Percentiles rank a stretch among this genome's conserved stretches.
Conservation (phyloP, 64 coral and sea anemone genomes). For the Montipora capricornis region DNA sequence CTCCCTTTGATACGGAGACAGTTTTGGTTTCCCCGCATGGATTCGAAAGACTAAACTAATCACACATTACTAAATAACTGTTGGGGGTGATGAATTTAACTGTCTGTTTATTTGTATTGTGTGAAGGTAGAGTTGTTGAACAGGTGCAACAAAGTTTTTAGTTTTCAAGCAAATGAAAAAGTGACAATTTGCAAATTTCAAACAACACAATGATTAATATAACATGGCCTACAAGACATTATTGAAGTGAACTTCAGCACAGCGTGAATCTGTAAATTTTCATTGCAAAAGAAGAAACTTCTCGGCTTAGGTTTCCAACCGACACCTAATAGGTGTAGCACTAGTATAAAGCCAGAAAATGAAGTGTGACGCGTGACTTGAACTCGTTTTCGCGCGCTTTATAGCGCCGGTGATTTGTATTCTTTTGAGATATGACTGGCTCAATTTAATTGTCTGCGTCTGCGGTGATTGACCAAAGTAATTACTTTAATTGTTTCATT, state of each 20-base stretch:
- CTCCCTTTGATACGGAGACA: neutral
- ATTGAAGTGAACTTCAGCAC: neutral
- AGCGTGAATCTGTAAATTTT: neutral
- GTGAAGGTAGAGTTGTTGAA: neutral
- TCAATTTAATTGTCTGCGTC: no score
- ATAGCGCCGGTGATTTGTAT: no score
- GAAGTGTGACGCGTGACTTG: no score
- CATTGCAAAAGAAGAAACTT: no score
- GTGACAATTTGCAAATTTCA: neutral
- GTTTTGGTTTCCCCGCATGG: neutral
- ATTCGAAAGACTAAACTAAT: neutral
- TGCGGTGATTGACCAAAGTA: no score
- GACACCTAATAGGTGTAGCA: no score
- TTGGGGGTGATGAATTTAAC: neutral
- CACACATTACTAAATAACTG: neutral
- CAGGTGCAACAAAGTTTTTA: neutral
- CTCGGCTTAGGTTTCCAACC: no score
- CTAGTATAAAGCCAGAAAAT: no score
- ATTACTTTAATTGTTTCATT: no score
- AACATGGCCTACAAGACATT: neutral
- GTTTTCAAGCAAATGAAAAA: neutral
- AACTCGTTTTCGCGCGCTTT: no score
- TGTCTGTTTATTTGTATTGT: neutral
- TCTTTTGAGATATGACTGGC: no score
- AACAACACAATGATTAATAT: neutral